A percentile compares a stretch with the other conserved stretches of the same genome.
Conservation (phyloP, 2,797 vertebrate genomes). For the Heliangelus exortis region DNA sequence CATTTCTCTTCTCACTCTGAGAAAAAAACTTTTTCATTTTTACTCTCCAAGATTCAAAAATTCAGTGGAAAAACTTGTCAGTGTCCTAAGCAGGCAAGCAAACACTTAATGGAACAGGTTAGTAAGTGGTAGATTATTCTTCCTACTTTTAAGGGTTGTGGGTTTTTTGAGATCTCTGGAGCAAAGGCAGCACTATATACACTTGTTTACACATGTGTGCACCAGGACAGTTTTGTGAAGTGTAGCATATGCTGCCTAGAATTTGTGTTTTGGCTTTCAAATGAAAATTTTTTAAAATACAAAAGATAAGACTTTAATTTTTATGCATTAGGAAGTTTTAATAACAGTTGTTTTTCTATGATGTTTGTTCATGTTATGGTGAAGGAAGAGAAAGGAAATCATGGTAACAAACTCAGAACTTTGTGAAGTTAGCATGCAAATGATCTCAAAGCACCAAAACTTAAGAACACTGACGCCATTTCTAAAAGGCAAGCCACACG, state of each 20-base stretch:
- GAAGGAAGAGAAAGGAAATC: background rate
- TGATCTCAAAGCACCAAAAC: background rate
- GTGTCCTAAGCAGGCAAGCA: background rate
- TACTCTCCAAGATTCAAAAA: background rate
- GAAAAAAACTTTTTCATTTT: background rate
- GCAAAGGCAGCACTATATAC: background rate
- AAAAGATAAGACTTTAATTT: background rate
- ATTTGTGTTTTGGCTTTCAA: background rate
- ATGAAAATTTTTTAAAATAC: background rate
- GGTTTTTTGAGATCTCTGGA: background rate
- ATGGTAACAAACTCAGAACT: background rate
- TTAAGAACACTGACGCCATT: background rate
- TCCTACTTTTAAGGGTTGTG: background rate
- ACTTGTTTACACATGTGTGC: accelerated
- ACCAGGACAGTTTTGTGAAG: background rate
- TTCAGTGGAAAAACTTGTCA: background rate
- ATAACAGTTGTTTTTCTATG: background rate
- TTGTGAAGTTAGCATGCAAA: background rate
- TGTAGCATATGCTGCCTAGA: background rate
- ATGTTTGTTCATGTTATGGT: background rate
- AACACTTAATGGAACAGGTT: background rate
- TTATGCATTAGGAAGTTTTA: background rate
- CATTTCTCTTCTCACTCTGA: background rate
- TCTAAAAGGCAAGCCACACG: background rate
- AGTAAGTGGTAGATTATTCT: background rate